Percentiles rank a stretch among this genome's conserved stretches.
Conservation (phyloP, 2,888 invertebrate genomes). For the Aproaerema taeniolella region DNA sequence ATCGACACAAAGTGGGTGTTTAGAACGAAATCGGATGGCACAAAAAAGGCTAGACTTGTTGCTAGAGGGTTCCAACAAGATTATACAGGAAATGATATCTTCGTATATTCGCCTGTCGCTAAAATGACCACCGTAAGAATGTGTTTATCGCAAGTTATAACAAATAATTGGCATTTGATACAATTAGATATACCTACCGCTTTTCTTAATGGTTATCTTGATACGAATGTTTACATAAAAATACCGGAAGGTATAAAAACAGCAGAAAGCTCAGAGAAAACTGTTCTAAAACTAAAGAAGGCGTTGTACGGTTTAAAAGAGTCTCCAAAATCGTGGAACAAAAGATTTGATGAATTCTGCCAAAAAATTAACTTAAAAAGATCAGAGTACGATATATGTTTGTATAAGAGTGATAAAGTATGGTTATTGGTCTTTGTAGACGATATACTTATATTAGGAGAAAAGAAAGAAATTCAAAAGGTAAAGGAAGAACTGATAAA, state of each 20-base stretch:
- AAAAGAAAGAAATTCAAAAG: neutral
- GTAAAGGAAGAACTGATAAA: neutral
- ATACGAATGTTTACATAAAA: slow-evolving; percentile 9
- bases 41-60: no score
- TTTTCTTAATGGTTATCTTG: neutral
- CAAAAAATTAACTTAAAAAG: neutral
- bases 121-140: neutral
- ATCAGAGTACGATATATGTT: slow-evolving; percentile 2
- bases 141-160: neutral
- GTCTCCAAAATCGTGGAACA: slow-evolving; percentile 18
- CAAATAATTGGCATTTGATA: neutral
- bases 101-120: neutral
- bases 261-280: slow-evolving; percentile 5
- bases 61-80: no score
- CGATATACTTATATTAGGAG: neutral
- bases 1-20: no score
- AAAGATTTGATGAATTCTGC: slow-evolving; percentile 14
- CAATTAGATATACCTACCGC: neutral
- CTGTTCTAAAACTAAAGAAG: slow-evolving; percentile 17
- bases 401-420: no score
- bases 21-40: no score
- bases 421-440: neutral
- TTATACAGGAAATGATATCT: no score
- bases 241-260: slow-evolving; percentile 12
- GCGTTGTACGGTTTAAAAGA: slow-evolving; percentile 18